A percentile compares a stretch with the other conserved stretches of the same genome.
Evolutionary conservation across 2,113 vertebrate genomes (phyloP).

Genomic region (Pantherophis guttatus): DNA sequence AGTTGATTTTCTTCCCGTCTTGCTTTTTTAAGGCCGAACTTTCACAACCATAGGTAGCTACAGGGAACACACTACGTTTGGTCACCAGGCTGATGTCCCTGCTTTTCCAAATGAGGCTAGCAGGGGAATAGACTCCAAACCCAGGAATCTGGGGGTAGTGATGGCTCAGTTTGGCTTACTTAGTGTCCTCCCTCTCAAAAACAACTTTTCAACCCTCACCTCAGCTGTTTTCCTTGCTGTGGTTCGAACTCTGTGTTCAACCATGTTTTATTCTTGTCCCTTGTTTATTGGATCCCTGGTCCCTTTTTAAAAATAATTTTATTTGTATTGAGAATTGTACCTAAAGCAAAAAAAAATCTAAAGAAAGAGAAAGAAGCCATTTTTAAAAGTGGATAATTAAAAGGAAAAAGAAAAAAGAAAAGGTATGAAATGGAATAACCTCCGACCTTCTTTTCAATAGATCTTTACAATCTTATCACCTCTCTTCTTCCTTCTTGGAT

Average conservation of each 20-base stretch:
- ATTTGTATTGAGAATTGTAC: background rate
- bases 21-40: too few species aligned
- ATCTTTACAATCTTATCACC: background rate
- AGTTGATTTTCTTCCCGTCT: too few species aligned
- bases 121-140: background rate
- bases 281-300: background rate
- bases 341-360: background rate
- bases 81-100: too few species aligned
- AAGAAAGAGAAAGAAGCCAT: background rate
- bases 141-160: background rate
- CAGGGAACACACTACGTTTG: too few species aligned
- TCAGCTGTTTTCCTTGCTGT: too few species aligned
- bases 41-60: too few species aligned
- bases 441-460: background rate
- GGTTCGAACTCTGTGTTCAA: too few species aligned
- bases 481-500: background rate
- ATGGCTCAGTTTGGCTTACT: too few species aligned
- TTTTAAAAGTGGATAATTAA: background rate
- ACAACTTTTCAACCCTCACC: background rate
- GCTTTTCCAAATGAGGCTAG: background rate
- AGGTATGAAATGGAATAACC: background rate
- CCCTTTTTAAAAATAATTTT: background rate
- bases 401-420: background rate
- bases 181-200: background rate
- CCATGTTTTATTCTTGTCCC: too few species aligned